phyloP scores from a whole-genome alignment of 2,797 vertebrate genomes.

The Anomalospiza imberbis region DNA sequence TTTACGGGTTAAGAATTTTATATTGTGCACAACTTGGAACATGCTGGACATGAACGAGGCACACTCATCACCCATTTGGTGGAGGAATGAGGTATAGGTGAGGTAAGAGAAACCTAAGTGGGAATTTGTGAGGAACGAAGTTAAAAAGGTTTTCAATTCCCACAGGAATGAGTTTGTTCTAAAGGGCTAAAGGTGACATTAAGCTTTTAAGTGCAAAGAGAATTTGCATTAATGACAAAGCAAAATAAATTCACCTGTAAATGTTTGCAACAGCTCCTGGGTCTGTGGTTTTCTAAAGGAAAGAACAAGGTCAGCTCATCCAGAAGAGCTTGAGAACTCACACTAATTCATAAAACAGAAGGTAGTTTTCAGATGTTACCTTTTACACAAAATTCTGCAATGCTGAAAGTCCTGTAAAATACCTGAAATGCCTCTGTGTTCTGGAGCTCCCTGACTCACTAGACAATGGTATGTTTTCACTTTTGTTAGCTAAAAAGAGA shows the following conservation, averaged over 20 bases:
- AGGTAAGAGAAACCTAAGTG: not conserved
- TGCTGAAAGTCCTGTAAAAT: not conserved
- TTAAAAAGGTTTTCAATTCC: not conserved
- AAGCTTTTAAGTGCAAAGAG: not conserved
- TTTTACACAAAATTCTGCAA: not conserved
- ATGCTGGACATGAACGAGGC: not conserved
- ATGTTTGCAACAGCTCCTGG: not conserved
- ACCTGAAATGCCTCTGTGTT: not conserved
- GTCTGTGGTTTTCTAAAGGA: not conserved
- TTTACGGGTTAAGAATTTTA: not conserved
- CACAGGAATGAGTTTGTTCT: not conserved
- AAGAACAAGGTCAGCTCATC: not conserved
- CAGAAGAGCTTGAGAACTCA: not conserved
- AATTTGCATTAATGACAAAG: not conserved
- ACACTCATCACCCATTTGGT: not conserved
- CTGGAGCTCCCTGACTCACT: not conserved
- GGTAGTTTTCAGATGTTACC: not conserved
- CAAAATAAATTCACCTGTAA: not conserved
- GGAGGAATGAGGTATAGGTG: not conserved
- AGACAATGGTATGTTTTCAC: not conserved
- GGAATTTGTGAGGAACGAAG: not conserved
- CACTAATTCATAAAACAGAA: not conserved
- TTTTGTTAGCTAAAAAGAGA: not conserved
- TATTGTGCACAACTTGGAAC: not conserved
- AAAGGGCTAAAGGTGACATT: not conserved